These are phyloP conservation scores for Galagoides demidoff DNA, from an alignment of 2,797 vertebrate species.

Conservation along the genomic window DNA sequence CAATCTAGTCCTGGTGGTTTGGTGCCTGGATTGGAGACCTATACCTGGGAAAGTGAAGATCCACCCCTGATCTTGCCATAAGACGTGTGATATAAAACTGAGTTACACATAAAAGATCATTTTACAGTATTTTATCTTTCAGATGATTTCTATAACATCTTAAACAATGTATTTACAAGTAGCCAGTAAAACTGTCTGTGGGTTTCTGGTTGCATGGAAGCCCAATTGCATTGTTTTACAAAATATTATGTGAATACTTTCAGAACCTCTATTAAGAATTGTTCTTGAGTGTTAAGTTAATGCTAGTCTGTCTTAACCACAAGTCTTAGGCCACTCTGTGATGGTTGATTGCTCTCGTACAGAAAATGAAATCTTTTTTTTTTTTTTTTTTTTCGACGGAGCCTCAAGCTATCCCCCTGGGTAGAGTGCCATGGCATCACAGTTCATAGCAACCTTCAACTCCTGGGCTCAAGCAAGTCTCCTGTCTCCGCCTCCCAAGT, in stretches of 20 bases:
- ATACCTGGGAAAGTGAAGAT: too few relatives aligned
- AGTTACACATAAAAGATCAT: background rate
- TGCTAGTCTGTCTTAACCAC: background rate
- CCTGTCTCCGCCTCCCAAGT: too few relatives aligned
- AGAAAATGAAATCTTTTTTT: background rate
- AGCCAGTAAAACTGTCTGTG: background rate
- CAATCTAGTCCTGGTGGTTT: too few relatives aligned
- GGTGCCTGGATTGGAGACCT: too few relatives aligned
- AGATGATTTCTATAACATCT: background rate
- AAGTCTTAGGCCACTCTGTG: background rate
- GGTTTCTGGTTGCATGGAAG: background rate
- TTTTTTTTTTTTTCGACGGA: too few relatives aligned
- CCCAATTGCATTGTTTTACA: background rate
- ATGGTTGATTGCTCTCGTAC: background rate
- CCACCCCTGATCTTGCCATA: too few relatives aligned
- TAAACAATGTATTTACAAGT: background rate
- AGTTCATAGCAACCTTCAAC: too few relatives aligned
- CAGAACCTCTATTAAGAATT: background rate
- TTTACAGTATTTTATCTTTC: background rate
- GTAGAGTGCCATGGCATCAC: too few relatives aligned
- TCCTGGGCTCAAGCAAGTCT: too few relatives aligned
- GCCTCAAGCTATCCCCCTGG: too few relatives aligned
- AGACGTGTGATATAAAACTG: background rate
- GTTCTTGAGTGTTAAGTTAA: slow-evolving; percentile 4
- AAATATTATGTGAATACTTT: background rate